A percentile compares a stretch with the other conserved stretches of the same genome.
Conservation (phyloP, 2,888 invertebrate genomes). For the Polydrusus cervinus region DNA sequence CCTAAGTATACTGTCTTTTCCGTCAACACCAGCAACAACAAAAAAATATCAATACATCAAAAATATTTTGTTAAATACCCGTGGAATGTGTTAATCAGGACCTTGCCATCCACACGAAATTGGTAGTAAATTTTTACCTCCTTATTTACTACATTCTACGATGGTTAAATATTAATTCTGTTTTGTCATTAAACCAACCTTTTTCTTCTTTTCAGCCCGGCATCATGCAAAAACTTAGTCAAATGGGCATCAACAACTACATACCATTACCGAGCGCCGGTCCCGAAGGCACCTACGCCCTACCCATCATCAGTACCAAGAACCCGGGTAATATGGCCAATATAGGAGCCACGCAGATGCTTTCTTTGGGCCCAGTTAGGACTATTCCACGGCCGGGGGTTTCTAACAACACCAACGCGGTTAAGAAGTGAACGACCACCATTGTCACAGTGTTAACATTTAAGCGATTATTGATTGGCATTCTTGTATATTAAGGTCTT, state of each 20-base stretch:
- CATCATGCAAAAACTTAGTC: slow-evolving; percentile 77
- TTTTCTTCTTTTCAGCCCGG: slow-evolving; percentile 72
- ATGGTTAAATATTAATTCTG: no score
- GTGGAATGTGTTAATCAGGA: no score
- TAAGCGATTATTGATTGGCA: no score
- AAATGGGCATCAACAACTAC: slow-evolving; percentile 82
- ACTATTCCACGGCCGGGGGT: slow-evolving; percentile 61
- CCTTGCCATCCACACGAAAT: no score
- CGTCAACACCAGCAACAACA: no score
- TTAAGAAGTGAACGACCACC: background rate
- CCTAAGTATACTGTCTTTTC: no score
- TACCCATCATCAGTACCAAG: slow-evolving; percentile 75
- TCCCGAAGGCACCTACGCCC: slow-evolving; percentile 74
- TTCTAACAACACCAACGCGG: slow-evolving; percentile 31
- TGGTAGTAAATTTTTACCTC: no score
- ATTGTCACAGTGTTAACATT: background rate
- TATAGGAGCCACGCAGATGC: slow-evolving; percentile 80
- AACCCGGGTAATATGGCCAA: slow-evolving; percentile 69
- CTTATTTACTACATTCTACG: no score
- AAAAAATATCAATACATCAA: no score
- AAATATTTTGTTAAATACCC: no score
- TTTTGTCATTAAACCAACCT: background rate
- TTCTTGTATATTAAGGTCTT: no score
- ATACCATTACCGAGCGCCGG: slow-evolving; percentile 79
- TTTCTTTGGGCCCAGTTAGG: slow-evolving; percentile 82